phyloP scores from a whole-genome alignment of 2,113 vertebrate genomes.

The Erythrolamprus reginae region DNA sequence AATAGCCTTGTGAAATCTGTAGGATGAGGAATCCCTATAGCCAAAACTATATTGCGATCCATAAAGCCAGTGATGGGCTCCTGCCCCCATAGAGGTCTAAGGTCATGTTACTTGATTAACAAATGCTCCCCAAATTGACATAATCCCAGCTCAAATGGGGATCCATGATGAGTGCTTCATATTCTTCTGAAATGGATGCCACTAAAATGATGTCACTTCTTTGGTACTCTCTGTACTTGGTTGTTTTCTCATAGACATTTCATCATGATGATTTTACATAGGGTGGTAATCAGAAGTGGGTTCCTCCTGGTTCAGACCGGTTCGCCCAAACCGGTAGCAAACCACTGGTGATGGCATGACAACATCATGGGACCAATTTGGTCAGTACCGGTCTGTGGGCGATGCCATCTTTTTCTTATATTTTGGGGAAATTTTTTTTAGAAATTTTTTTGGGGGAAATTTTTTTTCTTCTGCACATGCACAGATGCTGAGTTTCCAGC shows the following conservation, averaged over 20 bases:
- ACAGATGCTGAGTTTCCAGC: no score
- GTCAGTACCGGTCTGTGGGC: no score
- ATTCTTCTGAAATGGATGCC: neutral
- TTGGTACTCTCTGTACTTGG: neutral
- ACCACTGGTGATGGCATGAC: no score
- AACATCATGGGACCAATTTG: no score
- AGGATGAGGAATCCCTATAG: neutral
- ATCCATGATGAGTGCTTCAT: neutral
- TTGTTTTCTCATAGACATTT: neutral
- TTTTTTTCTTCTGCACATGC: no score
- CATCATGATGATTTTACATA: neutral
- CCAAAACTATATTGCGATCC: neutral
- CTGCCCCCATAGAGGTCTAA: no score
- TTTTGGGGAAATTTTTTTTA: no score
- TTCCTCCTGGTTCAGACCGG: no score
- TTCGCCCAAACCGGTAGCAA: no score
- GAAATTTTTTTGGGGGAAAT: no score
- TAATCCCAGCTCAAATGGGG: neutral
- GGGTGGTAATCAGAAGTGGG: no score
- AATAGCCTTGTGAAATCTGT: neutral
- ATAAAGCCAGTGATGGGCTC: neutral
- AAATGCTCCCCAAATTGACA: neutral
- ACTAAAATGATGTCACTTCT: neutral
- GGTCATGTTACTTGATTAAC: neutral
- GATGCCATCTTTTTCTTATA: no score